A percentile compares a stretch with the other conserved stretches of the same genome.
phyloP scores from a whole-genome alignment of 2,113 vertebrate genomes.

The Tyrannus savana region DNA sequence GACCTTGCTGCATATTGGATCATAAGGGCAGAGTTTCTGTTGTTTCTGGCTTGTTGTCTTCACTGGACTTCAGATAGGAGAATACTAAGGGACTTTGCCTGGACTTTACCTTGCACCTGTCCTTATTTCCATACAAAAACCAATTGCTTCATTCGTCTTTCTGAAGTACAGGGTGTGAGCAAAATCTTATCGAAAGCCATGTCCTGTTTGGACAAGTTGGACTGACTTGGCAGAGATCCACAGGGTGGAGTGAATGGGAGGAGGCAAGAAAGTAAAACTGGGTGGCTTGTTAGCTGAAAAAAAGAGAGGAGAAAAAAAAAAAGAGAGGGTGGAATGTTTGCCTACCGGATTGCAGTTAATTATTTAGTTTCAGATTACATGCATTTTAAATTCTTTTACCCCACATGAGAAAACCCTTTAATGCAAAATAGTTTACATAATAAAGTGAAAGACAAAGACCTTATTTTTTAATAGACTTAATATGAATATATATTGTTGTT shows the following conservation, averaged over 20 bases:
- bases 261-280: conserved; percentile 78
- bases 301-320: conserved; percentile 13
- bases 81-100: conserved; percentile 30
- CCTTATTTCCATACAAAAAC: conserved; percentile 77
- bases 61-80: background rate
- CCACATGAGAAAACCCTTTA: conserved; percentile 51
- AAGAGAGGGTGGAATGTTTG: conserved; percentile 72
- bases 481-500: background rate
- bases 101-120: conserved; percentile 74
- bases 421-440: conserved; percentile 51
- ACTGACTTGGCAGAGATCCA: conserved; percentile 75
- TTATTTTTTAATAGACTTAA: background rate
- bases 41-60: background rate
- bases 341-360: conserved; percentile 66
- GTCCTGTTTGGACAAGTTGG: conserved; percentile 84
- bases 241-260: conserved; percentile 79
- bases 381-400: conserved; percentile 29
- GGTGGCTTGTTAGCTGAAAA: conserved; percentile 72
- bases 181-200: conserved; percentile 78
- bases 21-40: background rate
- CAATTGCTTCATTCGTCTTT: conserved; percentile 76
- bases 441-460: conserved; percentile 22
- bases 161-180: conserved; percentile 78
- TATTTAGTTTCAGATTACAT: conserved; percentile 71
- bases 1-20: background rate